These are phyloP conservation scores for Lepidocolaptes lacrymiger DNA, from an alignment of 2,797 vertebrate species.

Conservation along the genomic window DNA sequence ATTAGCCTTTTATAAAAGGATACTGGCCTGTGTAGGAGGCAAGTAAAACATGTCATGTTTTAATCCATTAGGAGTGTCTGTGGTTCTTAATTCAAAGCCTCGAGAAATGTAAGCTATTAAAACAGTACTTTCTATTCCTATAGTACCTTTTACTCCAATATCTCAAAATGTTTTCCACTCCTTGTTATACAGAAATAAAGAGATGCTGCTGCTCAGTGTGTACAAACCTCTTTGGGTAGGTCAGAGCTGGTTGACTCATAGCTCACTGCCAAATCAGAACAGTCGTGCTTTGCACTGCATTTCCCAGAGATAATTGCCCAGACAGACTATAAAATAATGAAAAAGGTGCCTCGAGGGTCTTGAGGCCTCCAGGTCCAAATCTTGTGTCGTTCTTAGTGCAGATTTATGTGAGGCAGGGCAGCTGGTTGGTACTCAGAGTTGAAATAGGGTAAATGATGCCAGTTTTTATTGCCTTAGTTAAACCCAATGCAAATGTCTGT, in stretches of 20 bases:
- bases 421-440: neutral
- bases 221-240: neutral
- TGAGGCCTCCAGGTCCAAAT: neutral
- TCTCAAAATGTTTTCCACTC: neutral
- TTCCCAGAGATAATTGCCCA: neutral
- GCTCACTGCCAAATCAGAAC: neutral
- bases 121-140: neutral
- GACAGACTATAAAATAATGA: neutral
- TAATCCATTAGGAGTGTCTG: neutral
- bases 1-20: neutral
- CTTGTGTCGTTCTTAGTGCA: neutral
- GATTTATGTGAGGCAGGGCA: neutral
- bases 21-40: neutral
- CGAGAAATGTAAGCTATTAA: neutral
- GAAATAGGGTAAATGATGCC: neutral
- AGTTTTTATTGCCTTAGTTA: neutral
- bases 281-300: neutral
- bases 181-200: neutral
- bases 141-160: neutral
- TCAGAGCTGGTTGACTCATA: neutral
- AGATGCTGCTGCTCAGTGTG: neutral
- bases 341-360: neutral
- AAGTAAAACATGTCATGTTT: neutral
- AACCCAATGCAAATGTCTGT: neutral
- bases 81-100: constrained; percentile 19